Evolutionary conservation across 2,797 vertebrate genomes (phyloP).

Genomic region (Xiphophorus birchmanni): DNA sequence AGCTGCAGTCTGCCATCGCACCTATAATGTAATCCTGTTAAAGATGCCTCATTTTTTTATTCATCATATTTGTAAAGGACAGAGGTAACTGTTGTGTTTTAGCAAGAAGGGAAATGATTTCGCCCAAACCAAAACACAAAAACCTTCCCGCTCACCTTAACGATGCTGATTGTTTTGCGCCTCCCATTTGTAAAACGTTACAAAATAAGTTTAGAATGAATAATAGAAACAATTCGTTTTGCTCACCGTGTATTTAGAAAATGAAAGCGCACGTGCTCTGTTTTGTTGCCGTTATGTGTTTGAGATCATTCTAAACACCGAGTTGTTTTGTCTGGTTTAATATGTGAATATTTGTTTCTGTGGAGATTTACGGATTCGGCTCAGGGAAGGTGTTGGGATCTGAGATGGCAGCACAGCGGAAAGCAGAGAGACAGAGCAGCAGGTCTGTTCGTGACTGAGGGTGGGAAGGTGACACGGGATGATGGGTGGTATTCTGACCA

Average conservation of each 20-base stretch:
- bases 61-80: not conserved
- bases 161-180: not conserved
- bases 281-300: not conserved
- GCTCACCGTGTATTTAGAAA: not conserved
- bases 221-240: not conserved
- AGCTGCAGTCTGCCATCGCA: not conserved
- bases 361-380: not conserved
- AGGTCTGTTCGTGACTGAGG: slow-evolving; percentile 19
- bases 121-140: not conserved
- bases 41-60: not conserved
- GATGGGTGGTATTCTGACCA: slow-evolving; percentile 15
- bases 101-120: not conserved
- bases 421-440: slow-evolving; percentile 17
- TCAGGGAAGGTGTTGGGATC: slow-evolving; percentile 49
- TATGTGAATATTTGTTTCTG: not conserved
- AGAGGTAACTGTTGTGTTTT: not conserved
- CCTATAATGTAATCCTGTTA: not conserved
- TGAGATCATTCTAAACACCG: not conserved
- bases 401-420: slow-evolving; percentile 38
- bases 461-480: not conserved
- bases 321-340: not conserved
- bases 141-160: not conserved
- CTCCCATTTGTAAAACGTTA: not conserved
- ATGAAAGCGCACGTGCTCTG: not conserved
- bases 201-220: not conserved